Evolutionary conservation across 2,797 vertebrate genomes (phyloP), one percentile per base, ranked within the genome.

Genomic region (Epinephelus malabaricus): DNA sequence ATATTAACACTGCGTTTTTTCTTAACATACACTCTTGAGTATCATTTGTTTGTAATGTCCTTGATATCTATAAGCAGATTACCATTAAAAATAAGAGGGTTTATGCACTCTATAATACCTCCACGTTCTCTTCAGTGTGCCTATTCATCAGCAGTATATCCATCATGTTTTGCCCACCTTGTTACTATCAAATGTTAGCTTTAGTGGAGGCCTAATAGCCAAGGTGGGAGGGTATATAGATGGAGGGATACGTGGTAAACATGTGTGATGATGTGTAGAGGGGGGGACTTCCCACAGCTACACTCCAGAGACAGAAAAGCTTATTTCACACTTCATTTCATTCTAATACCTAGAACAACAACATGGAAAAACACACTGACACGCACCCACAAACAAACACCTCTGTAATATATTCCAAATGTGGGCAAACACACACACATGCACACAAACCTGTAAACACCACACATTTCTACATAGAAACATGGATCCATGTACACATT

Each of bases 301-400:
- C 84, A 86, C 92, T 92, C 92, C 93, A 92, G 93, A 92, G 91
- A 95, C 94, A 91, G 92, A 93, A 91, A 90, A 95, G 93, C 94
- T 95, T 95, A 95, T 96, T 96, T 96, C 95, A 96, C 94, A 94
- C 93, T 92, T 95, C 94, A 95, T 96, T 95, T 95, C 86, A 93
- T 93, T 94, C 93, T 94, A 93, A 95, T 95, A 94, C 93, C 90
- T 89, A 82, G 71, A 91, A 94, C 89, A 92, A 91, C 91, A 89
- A 89, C 91, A 85, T 4, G 2, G 47, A 62, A 73, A 78, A 67
- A 68, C 56, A 81, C 72, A 79, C 56, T 55, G 69, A 79, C 83
- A 50, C 51, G 78, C 56, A 62, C 25, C 76, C 69, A 53, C 77
- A 76, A 61, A 74, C 66, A 89, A 68, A 79, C 30, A 69, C 34